Evolutionary conservation across 2,113 vertebrate genomes (phyloP).

Genomic region (Oncorhynchus gorbuscha): DNA sequence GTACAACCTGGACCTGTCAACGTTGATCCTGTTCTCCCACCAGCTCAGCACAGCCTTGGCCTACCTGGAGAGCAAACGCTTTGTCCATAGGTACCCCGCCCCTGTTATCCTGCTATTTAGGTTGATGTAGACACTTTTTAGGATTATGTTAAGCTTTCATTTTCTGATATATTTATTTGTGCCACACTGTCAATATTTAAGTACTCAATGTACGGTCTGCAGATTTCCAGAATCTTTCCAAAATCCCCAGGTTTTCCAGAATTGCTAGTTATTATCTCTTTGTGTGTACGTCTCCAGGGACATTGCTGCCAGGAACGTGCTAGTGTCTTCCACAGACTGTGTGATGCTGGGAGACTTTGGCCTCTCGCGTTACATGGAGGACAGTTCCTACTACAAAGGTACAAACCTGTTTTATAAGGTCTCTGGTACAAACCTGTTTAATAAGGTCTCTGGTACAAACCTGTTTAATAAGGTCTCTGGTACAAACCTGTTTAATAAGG

Average conservation of each 20-base stretch:
- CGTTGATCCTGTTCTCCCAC: conserved; percentile 91
- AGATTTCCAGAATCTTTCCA: too few relatives aligned
- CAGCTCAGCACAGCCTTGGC: conserved; percentile 96
- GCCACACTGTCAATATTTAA: too few relatives aligned
- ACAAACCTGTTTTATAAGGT: not conserved
- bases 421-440: too few relatives aligned
- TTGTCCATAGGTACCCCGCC: conserved; percentile 89
- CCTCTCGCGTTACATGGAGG: conserved; percentile 97
- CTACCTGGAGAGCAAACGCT: conserved; percentile 97
- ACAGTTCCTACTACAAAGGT: conserved; percentile 99
- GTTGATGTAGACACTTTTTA: not conserved
- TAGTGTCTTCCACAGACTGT: conserved; percentile 93
- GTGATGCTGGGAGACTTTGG: conserved; percentile 98
- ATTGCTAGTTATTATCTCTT: too few relatives aligned
- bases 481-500: conserved; percentile 38
- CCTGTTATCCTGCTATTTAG: too few relatives aligned
- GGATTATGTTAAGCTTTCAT: too few relatives aligned
- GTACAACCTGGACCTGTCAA: conserved; percentile 91
- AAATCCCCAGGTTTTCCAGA: too few relatives aligned
- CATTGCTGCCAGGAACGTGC: conserved; percentile 96
- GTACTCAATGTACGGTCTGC: too few relatives aligned
- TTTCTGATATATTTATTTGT: too few relatives aligned
- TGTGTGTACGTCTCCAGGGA: conserved; percentile 74
- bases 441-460: conserved; percentile 66
- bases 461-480: conserved; percentile 52